Base-by-base conservation (phyloP, 1,140 invertebrate species). In the Plectus sambesii region DNA sequence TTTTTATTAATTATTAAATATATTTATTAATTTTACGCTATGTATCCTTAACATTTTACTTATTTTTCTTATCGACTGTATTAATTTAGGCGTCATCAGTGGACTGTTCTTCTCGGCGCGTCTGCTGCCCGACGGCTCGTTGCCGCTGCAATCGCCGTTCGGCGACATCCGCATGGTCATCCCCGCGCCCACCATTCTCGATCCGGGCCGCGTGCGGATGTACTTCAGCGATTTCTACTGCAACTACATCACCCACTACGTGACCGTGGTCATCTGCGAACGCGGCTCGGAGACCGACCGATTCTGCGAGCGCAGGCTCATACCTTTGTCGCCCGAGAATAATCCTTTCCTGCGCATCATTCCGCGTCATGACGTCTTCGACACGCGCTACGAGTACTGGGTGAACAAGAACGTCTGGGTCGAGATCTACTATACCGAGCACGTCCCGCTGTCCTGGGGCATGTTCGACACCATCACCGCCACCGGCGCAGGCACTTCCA, bases 381-480 rank as follows among this genome's bases (percentile, higher is more conserved):
- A 41, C 20, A 38, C 58, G 19, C 37, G 25, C 19, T 25, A 53
- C 55, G 46, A 27, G 20, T 67, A 44, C 37, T 68, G 30, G 15
- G 46, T 58, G 22, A 65, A 58, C 40, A 42, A 49, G 5, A 48
- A 38, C 6, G 42, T 66, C 26, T 63, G 59, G 53, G 63, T 66
- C 2, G 63, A 66, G 41, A 47, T 66, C 27, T 68, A 58, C 36
- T 66, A 60, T 36, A 68, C 63, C 1, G 63, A 68, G 27, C 42
- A 65, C 46, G 43, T 66, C 8, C 58, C 47, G 9, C 37, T 60
- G 6, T 19, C n/a, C 5, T 43, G 44, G 53, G 58, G 58, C 8
- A 36, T 39, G 29, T 60, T 61, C 41, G 42, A 50, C 19, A 23
- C 24, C 1, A 58, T 60, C 29, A 41, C 33, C 27, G 44, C 54